Evolutionary conservation across 1,140 invertebrate species (phyloP), one percentile per base, ranked within the genome.

Genomic region (Globodera ellingtonae): DNA sequence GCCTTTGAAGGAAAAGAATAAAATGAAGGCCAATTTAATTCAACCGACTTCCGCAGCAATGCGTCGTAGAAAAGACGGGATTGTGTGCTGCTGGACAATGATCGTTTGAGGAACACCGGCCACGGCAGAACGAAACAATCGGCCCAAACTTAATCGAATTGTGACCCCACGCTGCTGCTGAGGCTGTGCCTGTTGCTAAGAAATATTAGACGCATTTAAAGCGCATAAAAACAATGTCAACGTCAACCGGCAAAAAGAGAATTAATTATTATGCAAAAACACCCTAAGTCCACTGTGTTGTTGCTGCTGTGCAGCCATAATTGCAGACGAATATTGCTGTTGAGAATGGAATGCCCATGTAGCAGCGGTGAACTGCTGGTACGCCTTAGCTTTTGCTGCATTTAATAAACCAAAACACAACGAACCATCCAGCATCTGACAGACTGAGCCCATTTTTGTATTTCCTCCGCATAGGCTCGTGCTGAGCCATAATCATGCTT

Each of bases 381-480:
- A 69, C 21, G 75, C 75, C 56, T 62, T 62, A 82, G 67, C 21
- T 77, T 52, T 3, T 48, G 47, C 9, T 79, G 67, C 18, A 44
- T 35, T 21, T 18, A 24, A 47, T 21, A 21, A 50, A n/a, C 48
- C 76, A 67, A 44, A 13, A 81, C 24, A 6, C 35, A 80, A 10
- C 79, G 69, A 81, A 80, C 79, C 82, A 82, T 79, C 82, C 81
- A 82, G 6, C 21, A 66, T 8, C 21, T 76, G 24, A 76, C 56
- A 6, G 47, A 59, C 46, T 65, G 35, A 24, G 47, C 21, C 83
- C 83, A 84, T 66, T 82, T 74, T 50, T 72, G 75, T n/a, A 84
- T 79, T 65, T 84, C 83, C 24, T 85, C 85, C 9, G 85, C 74
- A 66, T 84, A 84, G 7, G 84, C 84, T 59, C 73, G 75, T 9